Conservation (phyloP, 2,113 vertebrate genomes). For the Ctenodactylus gundi region DNA sequence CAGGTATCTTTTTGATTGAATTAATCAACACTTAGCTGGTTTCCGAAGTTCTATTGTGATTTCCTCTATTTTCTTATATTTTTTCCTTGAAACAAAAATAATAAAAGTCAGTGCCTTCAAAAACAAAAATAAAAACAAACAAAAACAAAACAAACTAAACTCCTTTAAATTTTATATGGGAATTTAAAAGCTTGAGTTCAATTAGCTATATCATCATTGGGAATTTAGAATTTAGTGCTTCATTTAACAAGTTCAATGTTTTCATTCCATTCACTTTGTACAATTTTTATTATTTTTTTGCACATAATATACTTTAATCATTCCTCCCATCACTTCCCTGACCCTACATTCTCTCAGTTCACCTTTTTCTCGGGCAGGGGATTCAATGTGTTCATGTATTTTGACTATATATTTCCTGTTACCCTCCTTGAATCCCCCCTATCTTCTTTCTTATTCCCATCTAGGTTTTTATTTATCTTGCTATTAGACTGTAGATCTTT, state of each 20-base stretch:
- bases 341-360: background rate
- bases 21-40: background rate
- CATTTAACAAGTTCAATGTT: background rate
- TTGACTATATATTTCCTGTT: background rate
- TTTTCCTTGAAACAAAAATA: background rate
- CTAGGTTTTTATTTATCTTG: background rate
- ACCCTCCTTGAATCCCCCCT: background rate
- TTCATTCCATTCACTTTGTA: background rate
- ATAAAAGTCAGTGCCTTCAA: rapidly evolving
- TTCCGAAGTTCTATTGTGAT: slow-evolving; percentile 16
- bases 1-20: background rate
- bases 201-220: background rate
- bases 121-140: too few species aligned
- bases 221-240: background rate
- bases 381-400: background rate
- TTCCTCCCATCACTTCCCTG: too few species aligned
- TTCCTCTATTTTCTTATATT: background rate
- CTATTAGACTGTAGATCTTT: background rate
- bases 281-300: background rate
- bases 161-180: background rate
- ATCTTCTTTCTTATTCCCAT: too few species aligned
- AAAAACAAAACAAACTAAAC: background rate
- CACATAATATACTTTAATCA: background rate
- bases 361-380: background rate
- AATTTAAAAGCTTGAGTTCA: background rate